phyloP scores from a whole-genome alignment of 2,888 invertebrate species.

The Lasioglossum malachurum region DNA sequence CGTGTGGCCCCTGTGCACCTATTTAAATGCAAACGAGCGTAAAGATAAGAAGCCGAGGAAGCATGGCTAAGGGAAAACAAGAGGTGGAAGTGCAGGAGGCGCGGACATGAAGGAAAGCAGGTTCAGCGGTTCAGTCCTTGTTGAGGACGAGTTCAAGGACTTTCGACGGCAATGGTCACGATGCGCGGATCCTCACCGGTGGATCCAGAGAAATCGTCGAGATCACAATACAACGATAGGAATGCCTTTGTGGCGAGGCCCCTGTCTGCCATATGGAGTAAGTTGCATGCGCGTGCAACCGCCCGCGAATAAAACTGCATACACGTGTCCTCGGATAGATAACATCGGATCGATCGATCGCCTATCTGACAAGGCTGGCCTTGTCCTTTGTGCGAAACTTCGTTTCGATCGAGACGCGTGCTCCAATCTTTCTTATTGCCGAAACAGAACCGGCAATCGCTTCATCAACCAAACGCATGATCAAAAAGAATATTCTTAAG shows the following conservation, averaged over 20 bases:
- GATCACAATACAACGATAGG: conserved; percentile 57
- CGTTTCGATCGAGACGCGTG: conserved; percentile 1
- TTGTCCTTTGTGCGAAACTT: not conserved
- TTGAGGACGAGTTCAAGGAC: conserved; percentile 76
- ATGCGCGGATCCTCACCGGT: conserved; percentile 34
- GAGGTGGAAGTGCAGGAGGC: conserved; percentile 35
- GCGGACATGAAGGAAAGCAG: conserved; percentile 45
- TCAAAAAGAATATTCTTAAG: not conserved
- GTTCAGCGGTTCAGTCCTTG: conserved; percentile 64
- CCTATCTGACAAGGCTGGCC: not conserved
- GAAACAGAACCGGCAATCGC: not conserved
- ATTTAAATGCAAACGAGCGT: conserved; percentile 57
- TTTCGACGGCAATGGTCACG: conserved; percentile 47
- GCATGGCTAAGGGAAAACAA: conserved; percentile 31
- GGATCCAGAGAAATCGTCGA: conserved; percentile 59
- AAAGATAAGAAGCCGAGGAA: conserved; percentile 43
- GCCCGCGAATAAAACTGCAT: conserved; percentile 33
- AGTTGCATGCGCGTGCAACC: conserved; percentile 28
- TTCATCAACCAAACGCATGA: not conserved
- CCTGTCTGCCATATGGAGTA: conserved; percentile 49
- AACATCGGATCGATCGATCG: conserved; percentile 21
- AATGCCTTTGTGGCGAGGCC: conserved; percentile 27
- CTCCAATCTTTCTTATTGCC: not conserved
- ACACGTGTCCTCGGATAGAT: conserved; percentile 28
- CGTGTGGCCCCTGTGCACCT: conserved; percentile 9